These are phyloP conservation scores for Sebastes hubbsi DNA, from an alignment of 2,797 vertebrate genomes.

Conservation along the genomic window DNA sequence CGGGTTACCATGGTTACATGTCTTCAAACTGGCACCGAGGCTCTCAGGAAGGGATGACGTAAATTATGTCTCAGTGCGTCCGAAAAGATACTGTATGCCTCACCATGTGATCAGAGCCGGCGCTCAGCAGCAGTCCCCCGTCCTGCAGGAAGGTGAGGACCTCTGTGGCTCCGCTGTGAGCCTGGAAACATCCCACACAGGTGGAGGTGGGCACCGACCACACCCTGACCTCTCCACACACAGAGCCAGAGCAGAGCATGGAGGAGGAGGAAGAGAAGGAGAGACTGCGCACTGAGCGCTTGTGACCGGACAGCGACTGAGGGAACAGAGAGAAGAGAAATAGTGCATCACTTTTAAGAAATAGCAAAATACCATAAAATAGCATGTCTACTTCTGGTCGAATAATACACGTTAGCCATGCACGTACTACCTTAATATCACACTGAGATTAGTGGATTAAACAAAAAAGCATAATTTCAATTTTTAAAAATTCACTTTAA, in stretches of 20 bases:
- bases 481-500: not conserved
- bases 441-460: not conserved
- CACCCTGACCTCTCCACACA: constrained; percentile 85
- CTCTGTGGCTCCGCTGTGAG: constrained; percentile 81
- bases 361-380: no score
- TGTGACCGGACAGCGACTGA: constrained; percentile 82
- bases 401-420: not conserved
- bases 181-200: constrained; percentile 83
- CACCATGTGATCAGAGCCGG: constrained; percentile 86
- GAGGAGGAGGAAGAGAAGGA: constrained; percentile 81
- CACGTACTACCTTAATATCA: not conserved
- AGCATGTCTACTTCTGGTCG: not conserved
- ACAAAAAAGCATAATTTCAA: not conserved
- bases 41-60: no score
- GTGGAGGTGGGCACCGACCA: constrained; percentile 85
- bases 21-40: no score
- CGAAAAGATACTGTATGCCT: constrained; percentile 13
- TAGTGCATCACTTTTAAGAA: no score
- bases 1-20: no score
- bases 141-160: constrained; percentile 78
- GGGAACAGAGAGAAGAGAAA: not conserved
- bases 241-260: constrained; percentile 83
- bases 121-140: constrained; percentile 82
- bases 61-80: no score
- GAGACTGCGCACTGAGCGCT: constrained; percentile 81